phyloP scores from a whole-genome alignment of 2,797 vertebrate genomes.

The Pangasius larnaudii region DNA sequence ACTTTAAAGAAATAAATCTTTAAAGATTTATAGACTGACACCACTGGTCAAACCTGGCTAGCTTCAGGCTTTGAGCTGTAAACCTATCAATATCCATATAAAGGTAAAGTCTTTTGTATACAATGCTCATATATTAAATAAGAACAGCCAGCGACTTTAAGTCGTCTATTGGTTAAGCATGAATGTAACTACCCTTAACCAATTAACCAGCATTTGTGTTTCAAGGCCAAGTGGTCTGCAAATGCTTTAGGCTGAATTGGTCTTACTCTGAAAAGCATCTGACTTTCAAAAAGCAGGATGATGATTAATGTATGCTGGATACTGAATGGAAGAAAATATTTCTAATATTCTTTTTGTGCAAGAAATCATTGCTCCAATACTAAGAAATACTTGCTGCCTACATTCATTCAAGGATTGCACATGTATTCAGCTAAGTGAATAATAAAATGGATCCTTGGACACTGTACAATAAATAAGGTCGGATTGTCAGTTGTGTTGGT shows the following conservation, averaged over 20 bases:
- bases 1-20: no score
- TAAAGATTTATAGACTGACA: no score
- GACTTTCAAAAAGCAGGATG: background rate
- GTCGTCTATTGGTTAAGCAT: background rate
- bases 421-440: background rate
- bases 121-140: background rate
- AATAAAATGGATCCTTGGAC: constrained; percentile 5
- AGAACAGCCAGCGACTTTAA: background rate
- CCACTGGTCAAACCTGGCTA: background rate
- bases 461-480: constrained; percentile 26
- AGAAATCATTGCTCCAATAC: background rate
- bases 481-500: constrained; percentile 37
- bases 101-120: background rate
- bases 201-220: background rate
- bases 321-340: background rate
- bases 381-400: background rate
- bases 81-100: background rate
- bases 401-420: background rate
- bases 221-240: background rate
- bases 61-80: background rate
- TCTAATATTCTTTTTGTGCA: constrained; percentile 1
- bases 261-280: background rate
- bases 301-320: no score
- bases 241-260: background rate
- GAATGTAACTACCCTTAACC: background rate